Conservation (phyloP, 2,888 invertebrate genomes). For the Drymonia ruficornis region DNA sequence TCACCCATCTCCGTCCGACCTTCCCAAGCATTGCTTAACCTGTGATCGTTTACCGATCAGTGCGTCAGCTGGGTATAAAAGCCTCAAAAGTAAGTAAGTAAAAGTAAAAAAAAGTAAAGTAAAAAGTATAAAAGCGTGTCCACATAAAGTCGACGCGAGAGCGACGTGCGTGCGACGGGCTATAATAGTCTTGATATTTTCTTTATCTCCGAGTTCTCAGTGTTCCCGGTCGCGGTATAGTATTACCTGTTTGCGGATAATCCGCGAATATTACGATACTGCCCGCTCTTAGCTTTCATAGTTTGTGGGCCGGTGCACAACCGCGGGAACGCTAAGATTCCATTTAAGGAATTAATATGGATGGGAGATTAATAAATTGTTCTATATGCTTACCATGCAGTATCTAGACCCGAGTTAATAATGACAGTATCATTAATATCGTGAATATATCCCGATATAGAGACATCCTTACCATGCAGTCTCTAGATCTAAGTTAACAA, state of each 20-base stretch:
- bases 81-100: too few species aligned
- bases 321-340: background rate
- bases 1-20: too few species aligned
- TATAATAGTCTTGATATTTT: conserved; percentile 84
- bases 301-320: conserved; percentile 33
- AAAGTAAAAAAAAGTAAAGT: too few species aligned
- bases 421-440: too few species aligned
- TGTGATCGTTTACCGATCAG: too few species aligned
- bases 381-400: too few species aligned
- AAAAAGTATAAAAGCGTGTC: conserved; percentile 40
- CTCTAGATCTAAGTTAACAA: too few species aligned
- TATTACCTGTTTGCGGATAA: conserved; percentile 81
- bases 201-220: conserved; percentile 75
- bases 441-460: too few species aligned
- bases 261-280: conserved; percentile 71
- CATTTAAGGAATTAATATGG: conserved; percentile 4
- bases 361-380: conserved; percentile 1
- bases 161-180: conserved; percentile 77
- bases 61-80: too few species aligned
- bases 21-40: too few species aligned
- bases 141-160: conserved; percentile 48
- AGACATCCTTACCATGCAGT: too few species aligned
- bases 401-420: too few species aligned
- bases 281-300: conserved; percentile 50
- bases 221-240: conserved; percentile 61